Conservation (phyloP, 2,113 vertebrate genomes). For the Daboia siamensis region DNA sequence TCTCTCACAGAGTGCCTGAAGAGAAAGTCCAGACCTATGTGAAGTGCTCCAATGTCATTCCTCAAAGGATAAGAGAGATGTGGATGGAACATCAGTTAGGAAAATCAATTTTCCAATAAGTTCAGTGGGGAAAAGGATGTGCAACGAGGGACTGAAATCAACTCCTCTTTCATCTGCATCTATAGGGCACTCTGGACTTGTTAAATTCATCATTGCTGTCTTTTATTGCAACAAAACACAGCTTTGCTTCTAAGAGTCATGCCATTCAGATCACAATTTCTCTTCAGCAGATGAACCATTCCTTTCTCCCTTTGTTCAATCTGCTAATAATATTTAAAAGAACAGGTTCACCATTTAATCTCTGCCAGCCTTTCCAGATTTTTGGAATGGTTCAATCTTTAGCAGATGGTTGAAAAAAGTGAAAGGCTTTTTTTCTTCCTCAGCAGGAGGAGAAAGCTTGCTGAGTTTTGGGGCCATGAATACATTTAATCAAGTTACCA, state of each 20-base stretch:
- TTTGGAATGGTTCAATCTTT: slow-evolving; percentile 41
- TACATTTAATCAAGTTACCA: slow-evolving; percentile 52
- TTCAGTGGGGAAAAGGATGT: not conserved
- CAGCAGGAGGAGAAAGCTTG: slow-evolving; percentile 34
- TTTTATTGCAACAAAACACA: not conserved
- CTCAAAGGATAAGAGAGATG: not conserved
- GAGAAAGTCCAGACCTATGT: not conserved
- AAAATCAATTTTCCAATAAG: not conserved
- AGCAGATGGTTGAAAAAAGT: slow-evolving; percentile 64
- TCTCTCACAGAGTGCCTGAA: not conserved
- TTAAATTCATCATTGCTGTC: not conserved
- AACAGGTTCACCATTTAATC: slow-evolving; percentile 53
- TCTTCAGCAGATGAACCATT: slow-evolving; percentile 30
- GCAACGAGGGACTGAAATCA: not conserved
- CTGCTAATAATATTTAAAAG: slow-evolving; percentile 55
- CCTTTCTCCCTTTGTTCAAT: slow-evolving; percentile 25
- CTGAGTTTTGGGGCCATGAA: slow-evolving; percentile 44
- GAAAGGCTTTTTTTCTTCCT: slow-evolving; percentile 20
- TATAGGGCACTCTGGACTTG: not conserved
- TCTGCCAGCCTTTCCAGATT: slow-evolving; percentile 47
- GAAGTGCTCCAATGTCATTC: not conserved
- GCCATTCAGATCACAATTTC: slow-evolving; percentile 6
- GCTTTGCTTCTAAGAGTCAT: not conserved
- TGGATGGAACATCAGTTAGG: not conserved
- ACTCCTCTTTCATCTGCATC: not conserved